phyloP scores from a whole-genome alignment of 2,797 vertebrate species.

The Glossophaga mutica region DNA sequence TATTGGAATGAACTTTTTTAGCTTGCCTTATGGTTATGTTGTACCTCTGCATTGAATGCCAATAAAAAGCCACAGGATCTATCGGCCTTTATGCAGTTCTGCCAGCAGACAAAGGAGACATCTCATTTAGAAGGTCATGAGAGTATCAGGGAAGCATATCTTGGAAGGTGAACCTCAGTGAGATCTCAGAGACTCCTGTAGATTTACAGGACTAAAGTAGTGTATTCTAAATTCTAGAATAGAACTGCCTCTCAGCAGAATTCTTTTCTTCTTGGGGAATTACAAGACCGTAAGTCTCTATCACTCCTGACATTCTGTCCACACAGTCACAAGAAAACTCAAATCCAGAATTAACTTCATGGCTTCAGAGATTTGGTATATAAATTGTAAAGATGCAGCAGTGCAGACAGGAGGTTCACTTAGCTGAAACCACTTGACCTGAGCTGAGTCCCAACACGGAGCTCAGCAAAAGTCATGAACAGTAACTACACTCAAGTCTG shows the following conservation, averaged over 20 bases:
- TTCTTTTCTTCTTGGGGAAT: not conserved
- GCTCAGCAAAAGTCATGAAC: not conserved
- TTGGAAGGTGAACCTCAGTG: rapidly evolving
- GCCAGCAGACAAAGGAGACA: not conserved
- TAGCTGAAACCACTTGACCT: not conserved
- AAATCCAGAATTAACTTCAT: not conserved
- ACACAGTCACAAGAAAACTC: not conserved
- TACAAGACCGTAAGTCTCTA: not conserved
- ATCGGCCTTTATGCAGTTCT: not conserved
- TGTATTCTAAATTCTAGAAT: not conserved
- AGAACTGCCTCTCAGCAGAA: not conserved
- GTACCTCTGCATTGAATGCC: not conserved
- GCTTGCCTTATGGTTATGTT: not conserved
- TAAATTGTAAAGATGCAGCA: not conserved
- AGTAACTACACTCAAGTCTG: not conserved
- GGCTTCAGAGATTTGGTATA: not conserved
- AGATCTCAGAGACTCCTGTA: not conserved
- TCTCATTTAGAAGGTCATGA: not conserved
- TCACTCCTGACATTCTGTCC: not conserved
- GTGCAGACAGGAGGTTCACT: not conserved
- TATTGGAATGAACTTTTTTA: not conserved
- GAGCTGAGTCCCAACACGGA: not conserved
- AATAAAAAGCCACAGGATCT: not conserved
- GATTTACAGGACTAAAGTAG: not conserved
- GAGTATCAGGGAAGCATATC: not conserved